Base-by-base conservation (phyloP, 2,888 invertebrate genomes). In the Limenitis camilla region DNA sequence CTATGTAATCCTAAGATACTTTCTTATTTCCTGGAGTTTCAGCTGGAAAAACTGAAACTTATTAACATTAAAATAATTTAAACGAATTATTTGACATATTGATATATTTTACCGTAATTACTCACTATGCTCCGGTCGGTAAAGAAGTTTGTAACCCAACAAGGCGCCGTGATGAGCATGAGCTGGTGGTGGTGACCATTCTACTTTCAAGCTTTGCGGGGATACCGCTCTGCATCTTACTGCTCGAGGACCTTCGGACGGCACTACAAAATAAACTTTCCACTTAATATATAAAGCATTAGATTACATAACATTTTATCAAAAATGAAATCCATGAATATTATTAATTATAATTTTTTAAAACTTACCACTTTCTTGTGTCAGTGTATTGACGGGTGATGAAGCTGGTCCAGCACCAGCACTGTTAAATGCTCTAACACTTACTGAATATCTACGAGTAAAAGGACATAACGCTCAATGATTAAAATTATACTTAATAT, bases 341-440 rank as follows among this genome's bases (percentile, higher is more conserved):
- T 36, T 10, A 35, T n/a, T 35, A 35, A n/a, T 35, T 35, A 10
- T 5, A 35, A 35, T 35, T 36, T 36, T 36, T 2, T 10, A 6
- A 8, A 9, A 31, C 51, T 83, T 81, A 91, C 93, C 93, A 73
- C 94, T 95, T 88, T 96, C 96, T 63, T 94, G 91, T 6, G 96
- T 96, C 27, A 94, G 91, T 4, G 93, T 94, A 60, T 92, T 91
- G 19, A 94, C 90, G 31, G 93, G 91, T 0, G 91, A 86, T 10
- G 95, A 94, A 43, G 92, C 90, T 1, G 96, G 95, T 4, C 96
- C 96, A 11, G 93, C 91, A 0, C 96, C 96, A 38, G 95, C 92
- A 58, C 92, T 92, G 74, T 96, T 97, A 73, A 94, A 93, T 0
- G 96, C 96, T 71, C 93, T 90, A n/a, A 96, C 93, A 51, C 93